Percentiles rank a stretch among this genome's conserved stretches.
Evolutionary conservation across 2,113 vertebrate species (phyloP).

Genomic region (Perccottus glenii): DNA sequence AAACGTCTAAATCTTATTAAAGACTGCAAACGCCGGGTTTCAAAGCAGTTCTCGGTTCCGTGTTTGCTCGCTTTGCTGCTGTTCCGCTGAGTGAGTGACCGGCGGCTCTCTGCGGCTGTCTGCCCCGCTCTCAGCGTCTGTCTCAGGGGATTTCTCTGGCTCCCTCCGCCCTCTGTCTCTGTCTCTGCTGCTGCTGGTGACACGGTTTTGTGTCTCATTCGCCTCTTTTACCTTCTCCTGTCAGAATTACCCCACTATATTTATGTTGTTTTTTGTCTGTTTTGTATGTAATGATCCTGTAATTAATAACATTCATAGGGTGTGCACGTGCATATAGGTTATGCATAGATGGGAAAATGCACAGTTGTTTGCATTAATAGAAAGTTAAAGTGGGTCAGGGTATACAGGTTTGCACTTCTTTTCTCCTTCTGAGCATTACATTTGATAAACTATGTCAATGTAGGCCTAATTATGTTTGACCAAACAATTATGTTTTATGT

Average conservation of each 20-base stretch:
- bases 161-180: constrained; percentile 10
- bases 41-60: background rate
- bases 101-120: background rate
- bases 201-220: background rate
- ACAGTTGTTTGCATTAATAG: too few species aligned
- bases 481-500: too few species aligned
- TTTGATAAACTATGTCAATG: too few species aligned
- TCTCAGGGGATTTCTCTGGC: constrained; percentile 3
- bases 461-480: too few species aligned
- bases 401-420: too few species aligned
- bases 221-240: background rate
- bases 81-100: background rate
- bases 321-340: too few species aligned
- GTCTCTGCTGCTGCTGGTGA: background rate
- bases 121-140: background rate
- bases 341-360: too few species aligned
- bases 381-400: too few species aligned
- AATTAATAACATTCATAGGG: too few species aligned
- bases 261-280: too few species aligned
- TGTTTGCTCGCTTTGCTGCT: background rate
- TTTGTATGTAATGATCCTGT: too few species aligned
- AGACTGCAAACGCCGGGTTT: background rate
- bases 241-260: background rate
- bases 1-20: background rate
- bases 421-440: too few species aligned